Base-by-base conservation (phyloP, 2,797 vertebrate species). In the Epinephelus coioides region DNA sequence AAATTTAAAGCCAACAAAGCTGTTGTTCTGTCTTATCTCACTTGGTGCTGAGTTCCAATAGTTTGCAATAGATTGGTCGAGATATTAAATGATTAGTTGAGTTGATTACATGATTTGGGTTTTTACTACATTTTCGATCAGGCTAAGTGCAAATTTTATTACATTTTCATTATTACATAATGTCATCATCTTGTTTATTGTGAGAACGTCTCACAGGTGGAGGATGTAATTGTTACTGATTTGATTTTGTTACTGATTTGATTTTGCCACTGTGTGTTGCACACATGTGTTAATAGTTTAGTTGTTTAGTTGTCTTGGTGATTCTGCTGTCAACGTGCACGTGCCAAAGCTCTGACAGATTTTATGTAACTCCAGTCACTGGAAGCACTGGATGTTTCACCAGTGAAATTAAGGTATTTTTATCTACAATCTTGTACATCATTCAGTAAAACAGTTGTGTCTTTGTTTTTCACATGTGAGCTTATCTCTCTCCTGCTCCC, bases 401-500 rank as follows among this genome's bases (percentile, higher is more conserved):
- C 23, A 17, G 56, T 50, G 18, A 49, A 47, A 53, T 27, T 0
- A 54, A 40, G 3, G 6, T n/a, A n/a, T 68, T 74, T 55, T 34
- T 14, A 40, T 49, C 8, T 19, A 5, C 6, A 34, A 21, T 21
- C 12, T 34, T 64, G 10, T 11, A 19, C 51, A 47, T 56, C 25
- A 60, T 13, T 54, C 30, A 34, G 7, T 69, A 30, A 53, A 56
- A 69, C 44, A 46, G 59, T 54, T n/a, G 12, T 13, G 66, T 3
- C 30, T 66, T 70, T 80, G 61, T 40, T 11, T 71, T 50, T 61
- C 14, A 17, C 27, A 21, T 47, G n/a, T 50, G 21, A 79, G 49
- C 78, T 61, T 44, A 65, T 65, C 55, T 82, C 68, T 64, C 44
- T 73, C 51, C 59, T 73, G 38, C 50, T 75, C 4, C 73, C 44